Evolutionary conservation across 2,113 vertebrate species (phyloP), one percentile per base, ranked within the genome.

Genomic region (Todiramphus chloris): DNA sequence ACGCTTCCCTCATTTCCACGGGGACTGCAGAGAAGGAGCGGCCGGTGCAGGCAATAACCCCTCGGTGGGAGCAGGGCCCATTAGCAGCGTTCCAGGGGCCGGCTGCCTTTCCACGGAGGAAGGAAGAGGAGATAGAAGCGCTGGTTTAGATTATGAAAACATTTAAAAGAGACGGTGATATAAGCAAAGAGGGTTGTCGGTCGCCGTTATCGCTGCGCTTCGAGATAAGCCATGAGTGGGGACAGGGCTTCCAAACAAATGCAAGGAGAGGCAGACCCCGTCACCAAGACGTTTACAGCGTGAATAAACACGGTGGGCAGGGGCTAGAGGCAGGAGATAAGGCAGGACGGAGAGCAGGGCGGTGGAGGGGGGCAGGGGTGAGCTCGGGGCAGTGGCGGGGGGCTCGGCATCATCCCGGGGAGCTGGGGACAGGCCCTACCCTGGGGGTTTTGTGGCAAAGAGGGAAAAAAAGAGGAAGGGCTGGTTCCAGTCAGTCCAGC

Each of bases 171-270:
- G 50, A 37, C 1, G 1, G 73, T 10, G 85, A 63, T 70, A 50
- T 43, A 64, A 92, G 94, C 87, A 94, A 75, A 90, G 59, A 83
- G 81, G 56, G 48, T 48, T 79, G 78, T n/a, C 80, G 90, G 85
- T 51, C 85, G 85, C 77, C 78, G 68, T 63, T 95, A 94, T 94
- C 90, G 4, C 83, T 44, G 68, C 0, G 1, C 62, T 75, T 37
- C 31, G 59, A 95, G 96, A 95, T 94, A 93, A 92, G 79, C 55
- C 85, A 30, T 23, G 79, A 95, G 90, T 44, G 79, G 93, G 94
- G 85, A 88, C 79, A 77, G 72, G 37, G 41, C 72, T 97, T 93
- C 88, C 73, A 80, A 95, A 92, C 94, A 95, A 93, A 74, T 1
- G n/a, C 64, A 60, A 25, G 0, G 60, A 78, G 83, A 87, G 67